Conservation (phyloP, 2,888 invertebrate genomes). For the Leptopilina myrica region DNA sequence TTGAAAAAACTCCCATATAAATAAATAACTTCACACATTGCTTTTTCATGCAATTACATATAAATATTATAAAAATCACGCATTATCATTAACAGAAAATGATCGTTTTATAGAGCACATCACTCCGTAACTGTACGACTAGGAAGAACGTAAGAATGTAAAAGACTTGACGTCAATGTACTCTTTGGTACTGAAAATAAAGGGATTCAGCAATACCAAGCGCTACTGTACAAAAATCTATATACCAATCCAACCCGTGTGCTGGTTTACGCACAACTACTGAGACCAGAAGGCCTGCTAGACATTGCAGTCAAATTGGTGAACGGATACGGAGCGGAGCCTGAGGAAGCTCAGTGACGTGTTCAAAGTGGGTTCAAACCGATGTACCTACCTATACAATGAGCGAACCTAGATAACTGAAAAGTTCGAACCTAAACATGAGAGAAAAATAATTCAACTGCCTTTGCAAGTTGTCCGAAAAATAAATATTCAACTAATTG, state of each 20-base stretch:
- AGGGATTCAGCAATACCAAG: neutral
- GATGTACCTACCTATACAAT: constrained; percentile 40
- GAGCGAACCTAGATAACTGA: constrained; percentile 4
- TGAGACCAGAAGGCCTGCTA: constrained; percentile 31
- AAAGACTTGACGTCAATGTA: constrained; percentile 14
- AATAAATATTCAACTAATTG: no score
- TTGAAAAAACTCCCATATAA: neutral
- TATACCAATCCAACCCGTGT: constrained; percentile 46
- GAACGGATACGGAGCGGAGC: constrained; percentile 48
- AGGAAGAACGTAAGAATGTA: neutral
- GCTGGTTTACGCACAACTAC: constrained; percentile 56
- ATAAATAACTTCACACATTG: neutral
- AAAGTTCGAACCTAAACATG: constrained; percentile 16
- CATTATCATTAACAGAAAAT: constrained; percentile 6
- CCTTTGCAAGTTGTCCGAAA: no score
- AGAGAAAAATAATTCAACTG: constrained; percentile 26
- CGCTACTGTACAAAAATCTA: constrained; percentile 38
- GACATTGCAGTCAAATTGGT: constrained; percentile 37
- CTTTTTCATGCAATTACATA: neutral
- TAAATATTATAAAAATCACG: neutral
- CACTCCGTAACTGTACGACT: constrained; percentile 2
- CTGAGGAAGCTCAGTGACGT: constrained; percentile 27
- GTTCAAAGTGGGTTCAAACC: constrained; percentile 18
- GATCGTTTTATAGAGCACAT: constrained; percentile 9
- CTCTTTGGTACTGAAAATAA: constrained; percentile 20